Conservation (phyloP, 1,140 invertebrate species). For the Drosophila neocordata region DNA sequence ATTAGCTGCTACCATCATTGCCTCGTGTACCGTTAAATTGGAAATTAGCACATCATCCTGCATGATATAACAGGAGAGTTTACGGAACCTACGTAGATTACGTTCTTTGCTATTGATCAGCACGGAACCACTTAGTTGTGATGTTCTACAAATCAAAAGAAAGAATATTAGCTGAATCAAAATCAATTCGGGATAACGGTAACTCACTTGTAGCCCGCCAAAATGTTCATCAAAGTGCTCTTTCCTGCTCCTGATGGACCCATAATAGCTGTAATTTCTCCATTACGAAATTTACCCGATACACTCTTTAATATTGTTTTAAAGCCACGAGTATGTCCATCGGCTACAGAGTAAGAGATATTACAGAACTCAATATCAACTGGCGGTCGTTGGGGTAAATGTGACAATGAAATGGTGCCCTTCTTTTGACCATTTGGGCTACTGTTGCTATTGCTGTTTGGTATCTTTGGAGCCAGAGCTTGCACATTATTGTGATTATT, state of each 20-base stretch:
- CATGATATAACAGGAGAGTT: slow-evolving; percentile 98
- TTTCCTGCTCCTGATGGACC: slow-evolving; percentile 97
- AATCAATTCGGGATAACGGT: neutral
- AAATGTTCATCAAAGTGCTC: slow-evolving; percentile 94
- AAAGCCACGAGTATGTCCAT: slow-evolving; percentile 90
- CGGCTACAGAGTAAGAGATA: slow-evolving; percentile 92
- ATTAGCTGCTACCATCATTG: slow-evolving; percentile 94
- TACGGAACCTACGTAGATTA: slow-evolving; percentile 93
- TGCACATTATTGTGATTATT: slow-evolving; percentile 73
- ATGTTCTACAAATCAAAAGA: slow-evolving; percentile 85
- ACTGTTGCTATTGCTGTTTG: slow-evolving; percentile 84
- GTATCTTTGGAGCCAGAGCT: slow-evolving; percentile 86
- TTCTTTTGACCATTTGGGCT: slow-evolving; percentile 85
- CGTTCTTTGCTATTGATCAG: slow-evolving; percentile 93
- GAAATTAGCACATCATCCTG: slow-evolving; percentile 96
- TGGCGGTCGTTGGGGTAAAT: slow-evolving; percentile 91
- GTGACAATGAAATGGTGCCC: slow-evolving; percentile 87
- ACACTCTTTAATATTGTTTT: slow-evolving; percentile 93
- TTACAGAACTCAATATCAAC: slow-evolving; percentile 94
- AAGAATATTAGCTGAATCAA: neutral
- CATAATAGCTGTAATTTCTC: slow-evolving; percentile 95
- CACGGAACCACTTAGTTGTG: slow-evolving; percentile 90
- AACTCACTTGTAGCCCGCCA: slow-evolving; percentile 94
- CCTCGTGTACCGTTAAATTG: slow-evolving; percentile 93
- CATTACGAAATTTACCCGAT: slow-evolving; percentile 91